These are phyloP conservation scores for Sinocyclocheilus anophthalmus DNA, from an alignment of 2,113 vertebrate species.

Conservation along the genomic window DNA sequence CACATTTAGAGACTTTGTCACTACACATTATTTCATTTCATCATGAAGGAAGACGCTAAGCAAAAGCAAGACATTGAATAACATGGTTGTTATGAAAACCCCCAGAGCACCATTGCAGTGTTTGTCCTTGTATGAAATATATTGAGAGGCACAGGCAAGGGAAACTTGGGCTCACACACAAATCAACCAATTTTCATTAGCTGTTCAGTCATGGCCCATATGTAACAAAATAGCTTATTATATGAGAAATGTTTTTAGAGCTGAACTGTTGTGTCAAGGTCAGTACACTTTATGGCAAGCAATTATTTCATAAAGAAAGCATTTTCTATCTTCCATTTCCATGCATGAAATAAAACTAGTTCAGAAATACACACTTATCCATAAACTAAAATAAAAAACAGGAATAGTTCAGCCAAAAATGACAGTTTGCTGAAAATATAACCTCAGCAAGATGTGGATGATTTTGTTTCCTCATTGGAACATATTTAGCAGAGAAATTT, in stretches of 20 bases:
- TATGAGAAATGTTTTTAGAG: neutral
- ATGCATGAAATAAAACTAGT: neutral
- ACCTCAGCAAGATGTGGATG: too few species aligned
- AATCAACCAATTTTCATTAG: neutral
- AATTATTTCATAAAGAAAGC: neutral
- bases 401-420: neutral
- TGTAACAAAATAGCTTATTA: neutral
- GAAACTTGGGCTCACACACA: neutral
- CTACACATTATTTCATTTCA: slow-evolving; percentile 40
- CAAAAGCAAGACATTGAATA: neutral
- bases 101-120: slow-evolving; percentile 8
- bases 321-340: neutral
- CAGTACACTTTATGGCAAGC: neutral
- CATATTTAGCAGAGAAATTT: neutral
- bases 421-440: neutral
- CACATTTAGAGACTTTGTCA: slow-evolving; percentile 46
- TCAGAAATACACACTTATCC: neutral
- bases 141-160: neutral
- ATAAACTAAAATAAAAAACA: neutral
- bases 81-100: slow-evolving; percentile 14
- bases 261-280: neutral
- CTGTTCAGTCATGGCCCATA: neutral
- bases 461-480: neutral
- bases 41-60: slow-evolving; percentile 26
- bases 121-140: neutral